Evolutionary conservation across 2,888 invertebrate genomes (phyloP).

Genomic region (Acanthosepion pharaonis): DNA sequence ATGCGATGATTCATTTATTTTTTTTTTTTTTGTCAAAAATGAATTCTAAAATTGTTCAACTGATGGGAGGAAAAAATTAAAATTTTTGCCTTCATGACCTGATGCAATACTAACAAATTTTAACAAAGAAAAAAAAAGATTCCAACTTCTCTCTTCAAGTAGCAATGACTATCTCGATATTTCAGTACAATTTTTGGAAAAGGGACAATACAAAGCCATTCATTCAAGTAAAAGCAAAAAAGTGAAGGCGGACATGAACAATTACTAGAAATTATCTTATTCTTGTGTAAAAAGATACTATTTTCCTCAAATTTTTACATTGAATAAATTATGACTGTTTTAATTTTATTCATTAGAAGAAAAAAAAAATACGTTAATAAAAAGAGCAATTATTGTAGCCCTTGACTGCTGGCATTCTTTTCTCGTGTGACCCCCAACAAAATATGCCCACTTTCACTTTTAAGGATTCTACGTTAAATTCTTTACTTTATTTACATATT

Average conservation of each 20-base stretch:
- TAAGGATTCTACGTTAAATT: not conserved
- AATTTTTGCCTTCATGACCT: not conserved
- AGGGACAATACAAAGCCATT: not conserved
- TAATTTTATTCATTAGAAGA: not conserved
- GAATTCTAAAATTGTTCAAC: too few species aligned
- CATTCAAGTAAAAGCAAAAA: not conserved
- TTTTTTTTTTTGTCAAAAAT: too few species aligned
- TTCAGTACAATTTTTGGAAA: not conserved
- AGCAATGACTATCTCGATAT: not conserved
- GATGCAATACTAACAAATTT: not conserved
- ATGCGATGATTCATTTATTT: too few species aligned
- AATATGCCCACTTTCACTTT: not conserved
- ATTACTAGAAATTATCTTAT: not conserved
- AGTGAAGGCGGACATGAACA: too few species aligned
- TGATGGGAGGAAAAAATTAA: too few species aligned
- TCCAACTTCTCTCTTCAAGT: not conserved
- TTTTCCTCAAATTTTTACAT: not conserved
- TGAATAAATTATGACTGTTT: not conserved
- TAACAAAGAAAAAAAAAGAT: not conserved
- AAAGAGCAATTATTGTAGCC: not conserved
- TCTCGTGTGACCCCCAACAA: not conserved
- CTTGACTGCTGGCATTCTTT: not conserved
- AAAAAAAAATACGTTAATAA: not conserved
- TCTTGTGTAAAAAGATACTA: too few species aligned
- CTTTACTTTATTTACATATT: not conserved